Conservation (phyloP, 2,888 invertebrate species). For the Rotaria magnacalcarata region DNA sequence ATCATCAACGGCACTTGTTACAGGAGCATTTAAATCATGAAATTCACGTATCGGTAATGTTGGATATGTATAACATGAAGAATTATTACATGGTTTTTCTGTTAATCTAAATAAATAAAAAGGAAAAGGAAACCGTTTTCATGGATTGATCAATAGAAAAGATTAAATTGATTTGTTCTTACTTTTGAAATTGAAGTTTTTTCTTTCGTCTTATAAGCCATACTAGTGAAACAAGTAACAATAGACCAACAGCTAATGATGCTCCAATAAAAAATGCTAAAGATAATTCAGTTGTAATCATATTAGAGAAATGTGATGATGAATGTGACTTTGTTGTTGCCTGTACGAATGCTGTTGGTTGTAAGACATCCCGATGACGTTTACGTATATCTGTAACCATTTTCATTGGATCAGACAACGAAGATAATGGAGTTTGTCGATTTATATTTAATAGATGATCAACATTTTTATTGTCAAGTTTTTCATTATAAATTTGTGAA, state of each 20-base stretch:
- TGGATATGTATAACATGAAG: conserved; percentile 21
- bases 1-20: conserved; percentile 8
- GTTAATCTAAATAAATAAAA: neutral
- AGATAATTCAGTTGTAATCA: neutral
- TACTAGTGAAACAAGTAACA: conserved; percentile 4
- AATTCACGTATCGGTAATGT: conserved; percentile 27
- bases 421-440: neutral
- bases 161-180: neutral
- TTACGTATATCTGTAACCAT: conserved; percentile 1
- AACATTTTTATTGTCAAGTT: neutral
- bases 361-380: neutral
- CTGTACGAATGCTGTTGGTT: neutral
- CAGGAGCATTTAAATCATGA: conserved; percentile 1
- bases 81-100: conserved; percentile 34
- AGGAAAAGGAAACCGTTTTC: neutral
- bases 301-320: neutral
- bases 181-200: conserved; percentile 36
- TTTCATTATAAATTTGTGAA: conserved; percentile 64
- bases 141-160: too few species aligned
- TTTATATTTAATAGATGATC: neutral
- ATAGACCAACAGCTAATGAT: conserved; percentile 2
- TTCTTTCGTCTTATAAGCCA: conserved; percentile 27
- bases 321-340: neutral
- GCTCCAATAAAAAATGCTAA: conserved; percentile 30
- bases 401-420: neutral